A percentile compares a stretch with the other conserved stretches of the same genome.
These are phyloP conservation scores for Patella depressa DNA, from an alignment of 2,888 invertebrate species.

Conservation along the genomic window DNA sequence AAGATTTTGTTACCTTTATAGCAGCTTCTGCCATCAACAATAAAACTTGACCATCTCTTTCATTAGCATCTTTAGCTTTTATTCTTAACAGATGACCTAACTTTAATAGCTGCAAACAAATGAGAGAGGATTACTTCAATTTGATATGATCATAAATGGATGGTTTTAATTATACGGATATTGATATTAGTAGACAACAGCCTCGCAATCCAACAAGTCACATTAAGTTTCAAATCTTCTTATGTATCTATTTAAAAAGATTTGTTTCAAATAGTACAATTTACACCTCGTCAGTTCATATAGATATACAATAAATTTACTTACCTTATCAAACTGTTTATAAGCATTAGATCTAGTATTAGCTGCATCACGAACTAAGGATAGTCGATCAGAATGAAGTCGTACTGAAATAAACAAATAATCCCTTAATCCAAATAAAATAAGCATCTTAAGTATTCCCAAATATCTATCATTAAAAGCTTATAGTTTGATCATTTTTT, in stretches of 20 bases:
- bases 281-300: not conserved
- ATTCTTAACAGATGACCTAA: slow-evolving; percentile 78
- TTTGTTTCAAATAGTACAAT: not conserved
- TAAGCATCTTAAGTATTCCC: no score
- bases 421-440: not conserved
- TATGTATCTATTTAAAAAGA: not conserved
- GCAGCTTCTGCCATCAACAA: slow-evolving; percentile 75
- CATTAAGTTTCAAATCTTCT: not conserved
- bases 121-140: no score
- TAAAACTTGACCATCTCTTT: slow-evolving; percentile 74
- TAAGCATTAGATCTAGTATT: slow-evolving; percentile 76
- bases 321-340: slow-evolving; percentile 75
- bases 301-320: slow-evolving; percentile 9
- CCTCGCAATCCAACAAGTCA: not conserved
- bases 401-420: slow-evolving; percentile 73
- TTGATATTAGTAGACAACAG: no score
- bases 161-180: no score
- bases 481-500: no score
- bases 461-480: no score
- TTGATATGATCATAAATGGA: no score
- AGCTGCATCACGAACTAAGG: slow-evolving; percentile 78
- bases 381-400: slow-evolving; percentile 77
- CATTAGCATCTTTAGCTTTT: slow-evolving; percentile 73
- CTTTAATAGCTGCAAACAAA: slow-evolving; percentile 73
- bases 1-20: slow-evolving; percentile 68